Base-by-base conservation (phyloP, 30 jellyfish, hydroid and myxozoan species). In the Hydractinia symbiolongicarpus region DNA sequence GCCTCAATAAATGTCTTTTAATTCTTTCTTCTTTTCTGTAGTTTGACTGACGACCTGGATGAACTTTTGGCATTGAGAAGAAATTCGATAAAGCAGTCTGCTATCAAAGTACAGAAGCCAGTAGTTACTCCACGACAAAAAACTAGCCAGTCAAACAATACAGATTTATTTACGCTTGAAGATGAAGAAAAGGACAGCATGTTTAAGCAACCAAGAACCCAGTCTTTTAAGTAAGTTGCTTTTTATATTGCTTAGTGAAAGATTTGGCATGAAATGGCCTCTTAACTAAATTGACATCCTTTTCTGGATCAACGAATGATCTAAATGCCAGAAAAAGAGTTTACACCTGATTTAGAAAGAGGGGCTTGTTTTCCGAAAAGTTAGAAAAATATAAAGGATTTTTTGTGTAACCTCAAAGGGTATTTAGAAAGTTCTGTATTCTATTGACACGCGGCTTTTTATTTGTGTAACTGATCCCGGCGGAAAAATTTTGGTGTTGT, bases 1-100 rank as follows among this genome's bases (percentile, higher is more conserved):
- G 44, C 44, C 44, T 30, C 44, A 30, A 30, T 1, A 30, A 30
- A 30, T 30, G 44, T 30, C 44, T 30, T 30, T 30, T 30, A 30
- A 30, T 30, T 55, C 61, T 61, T 54, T 60, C 60, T 5, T 69
- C 0, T 61, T 56, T 49, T 55, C 60, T 17, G 9, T 71, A 83
- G 90, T 76, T 82, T 73, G 5, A 84, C 76, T 4, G 96, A 88
- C 14, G 87, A 79, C 60, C 67, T 79, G 51, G 96, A 88, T 55
- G 96, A 88, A 53, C 61, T 88, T 68, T 74, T 88, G 71, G 88
- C 89, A 10, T 82, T 88, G 61, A 88, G 96, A 72, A 83, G 83
- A 79, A 88, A 82, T 66, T 88, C 96, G 10, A 88, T 83, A 57
- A 55, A 81, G 40, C 84, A 78, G 68, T 74, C 88, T 7, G 67